Evolutionary conservation across 2,888 invertebrate species (phyloP), one percentile per base, ranked within the genome.

Genomic region (Drosophila putrida): DNA sequence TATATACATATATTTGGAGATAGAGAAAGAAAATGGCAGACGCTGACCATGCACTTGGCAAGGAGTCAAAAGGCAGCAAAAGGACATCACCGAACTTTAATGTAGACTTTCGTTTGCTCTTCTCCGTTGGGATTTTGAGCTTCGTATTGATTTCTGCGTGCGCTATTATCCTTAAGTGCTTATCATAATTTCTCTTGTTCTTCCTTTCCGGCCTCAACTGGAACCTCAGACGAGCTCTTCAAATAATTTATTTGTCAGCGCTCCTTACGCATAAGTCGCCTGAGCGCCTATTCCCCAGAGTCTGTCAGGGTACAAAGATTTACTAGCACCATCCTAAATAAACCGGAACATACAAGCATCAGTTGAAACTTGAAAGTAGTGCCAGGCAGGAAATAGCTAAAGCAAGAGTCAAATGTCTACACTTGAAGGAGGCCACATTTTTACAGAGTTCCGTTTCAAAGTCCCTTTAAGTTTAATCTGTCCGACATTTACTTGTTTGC

Each of bases 151-250:
- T 87, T 85, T 77, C 74, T 59, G 74, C 73, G 75, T 75, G 69
- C 77, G 73, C 84, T 87, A 83, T 88, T 81, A 87, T 87, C 58
- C 75, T 77, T 73, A 88, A 83, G 79, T 83, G 87, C 87, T 85
- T 88, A 87, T 88, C 87, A 85, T 85, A 87, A 89, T 88, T 85
- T 87, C 72, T 71, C 70, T 51, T 51, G 75, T 35, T 39, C 46
- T 54, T 43, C 39, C 54, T 43, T 65, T 65, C 54, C 51, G 47
- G 6, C 38, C 28, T 28, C n/a, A n/a, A 25, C 9, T 50, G 50
- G 10, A 8, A 8, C 8, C 28, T 20, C 33, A 36, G 41, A 53
- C 35, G 55, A 27, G 71, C 28, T 41, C 10, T n/a, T 55, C 50
- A 31, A 59, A 78, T 76, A 60, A 78, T 74, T 78, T 59, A 78